Evolutionary conservation across 2,888 invertebrate genomes (phyloP), one percentile per base, ranked within the genome.

Genomic region (Trachelus tabidus): DNA sequence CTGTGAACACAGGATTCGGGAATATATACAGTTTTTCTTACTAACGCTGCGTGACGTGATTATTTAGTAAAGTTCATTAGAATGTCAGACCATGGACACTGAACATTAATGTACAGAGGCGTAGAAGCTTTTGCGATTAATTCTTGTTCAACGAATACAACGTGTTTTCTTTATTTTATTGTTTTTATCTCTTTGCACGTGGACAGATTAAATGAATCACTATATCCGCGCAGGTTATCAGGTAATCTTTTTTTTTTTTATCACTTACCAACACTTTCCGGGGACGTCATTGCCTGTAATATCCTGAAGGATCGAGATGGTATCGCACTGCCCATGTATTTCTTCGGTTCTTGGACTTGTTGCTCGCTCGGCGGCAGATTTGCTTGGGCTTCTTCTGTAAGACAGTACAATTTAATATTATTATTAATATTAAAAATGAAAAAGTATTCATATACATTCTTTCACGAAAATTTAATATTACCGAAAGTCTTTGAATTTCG

Each of bases 271-370:
- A 93, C 93, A 88, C 93, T 93, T 88, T 95, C 94, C 78, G 94
- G 94, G 81, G 94, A 94, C 82, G 96, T 96, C 96, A 96, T 96
- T 76, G 95, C 95, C 92, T 97, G 96, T 78, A 97, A 92, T 89
- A 96, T 95, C 91, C 94, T 95, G 92, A 97, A 97, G 69, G 96
- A 95, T 90, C 95, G 94, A 83, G 96, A 96, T 77, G 97, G 97
- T 91, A 97, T 97, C 83, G 95, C 94, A 87, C 95, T 94, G 77
- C 96, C 96, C 87, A 94, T 95, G 88, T 96, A 96, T 88, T 94
- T 95, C 89, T 94, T 94, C 74, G 95, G 95, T 89, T 95, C 95
- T 81, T 92, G 94, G 77, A 93, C 94, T 80, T 92, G 92, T 86
- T 94, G 94, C 89, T 95, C 94, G 88, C 95, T 95, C 74, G 95